phyloP scores from a whole-genome alignment of 2,113 vertebrate species.

The Odobenus rosmarus region DNA sequence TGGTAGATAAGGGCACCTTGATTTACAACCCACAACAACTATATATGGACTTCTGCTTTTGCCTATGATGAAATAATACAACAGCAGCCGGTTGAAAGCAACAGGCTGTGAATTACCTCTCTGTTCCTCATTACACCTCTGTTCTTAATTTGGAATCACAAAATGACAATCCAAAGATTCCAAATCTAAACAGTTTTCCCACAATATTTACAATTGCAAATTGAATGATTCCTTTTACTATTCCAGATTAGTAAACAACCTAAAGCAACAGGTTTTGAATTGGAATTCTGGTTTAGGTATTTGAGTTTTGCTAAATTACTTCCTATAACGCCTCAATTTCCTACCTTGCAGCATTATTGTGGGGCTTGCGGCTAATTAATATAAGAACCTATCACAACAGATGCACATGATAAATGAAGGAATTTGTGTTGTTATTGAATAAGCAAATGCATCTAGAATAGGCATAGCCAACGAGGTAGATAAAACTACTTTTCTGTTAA shows the following conservation, averaged over 20 bases:
- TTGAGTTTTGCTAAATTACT: neutral
- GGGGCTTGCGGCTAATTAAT: neutral
- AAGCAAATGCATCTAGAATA: conserved; percentile 1
- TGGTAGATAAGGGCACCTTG: neutral
- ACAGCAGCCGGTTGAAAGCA: neutral
- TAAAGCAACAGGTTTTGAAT: neutral
- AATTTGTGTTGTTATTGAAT: neutral
- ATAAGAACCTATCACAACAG: neutral
- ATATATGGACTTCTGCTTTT: neutral
- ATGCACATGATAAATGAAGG: neutral
- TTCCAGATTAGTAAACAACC: neutral
- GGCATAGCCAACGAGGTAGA: neutral
- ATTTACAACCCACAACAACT: neutral
- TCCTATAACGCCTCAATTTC: neutral
- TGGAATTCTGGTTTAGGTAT: neutral
- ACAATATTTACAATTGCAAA: neutral
- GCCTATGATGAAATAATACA: neutral
- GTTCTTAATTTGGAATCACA: conserved; percentile 34
- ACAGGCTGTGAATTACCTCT: neutral
- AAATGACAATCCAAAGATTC: neutral
- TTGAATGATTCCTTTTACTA: neutral
- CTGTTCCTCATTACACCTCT: neutral
- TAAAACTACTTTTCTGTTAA: neutral
- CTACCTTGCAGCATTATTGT: neutral
- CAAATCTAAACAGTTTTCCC: neutral